Percentiles rank a stretch among this genome's conserved stretches.
phyloP scores from a whole-genome alignment of 2,113 vertebrate species.

The Helogale parvula region DNA sequence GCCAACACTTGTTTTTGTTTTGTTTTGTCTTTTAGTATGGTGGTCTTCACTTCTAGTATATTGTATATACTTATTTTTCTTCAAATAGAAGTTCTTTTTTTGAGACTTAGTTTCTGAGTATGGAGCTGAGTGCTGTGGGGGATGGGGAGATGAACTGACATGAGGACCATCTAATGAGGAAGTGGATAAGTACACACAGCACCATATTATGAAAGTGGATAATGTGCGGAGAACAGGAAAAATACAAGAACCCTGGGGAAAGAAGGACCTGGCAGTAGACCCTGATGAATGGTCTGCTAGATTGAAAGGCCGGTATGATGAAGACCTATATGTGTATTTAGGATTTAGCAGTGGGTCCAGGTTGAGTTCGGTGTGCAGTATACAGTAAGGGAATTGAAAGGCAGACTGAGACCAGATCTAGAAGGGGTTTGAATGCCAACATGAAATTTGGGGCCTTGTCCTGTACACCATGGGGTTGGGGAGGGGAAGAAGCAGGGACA shows the following conservation, averaged over 20 bases:
- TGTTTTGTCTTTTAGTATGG: not conserved
- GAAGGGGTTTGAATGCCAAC: not conserved
- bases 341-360: not conserved
- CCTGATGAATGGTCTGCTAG: not conserved
- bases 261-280: not conserved
- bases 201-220: not conserved
- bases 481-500: not conserved
- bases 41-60: not conserved
- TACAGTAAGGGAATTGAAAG: not conserved
- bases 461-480: not conserved
- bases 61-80: not conserved
- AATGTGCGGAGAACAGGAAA: not conserved
- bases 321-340: not conserved
- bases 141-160: not conserved
- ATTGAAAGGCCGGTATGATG: not conserved
- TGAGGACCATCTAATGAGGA: not conserved
- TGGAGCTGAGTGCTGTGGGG: not conserved
- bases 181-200: not conserved
- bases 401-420: not conserved
- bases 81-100: slow-evolving; percentile 15
- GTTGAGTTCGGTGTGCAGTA: not conserved
- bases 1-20: not conserved
- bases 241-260: fast-evolving
- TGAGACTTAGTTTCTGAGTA: not conserved
- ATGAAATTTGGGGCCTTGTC: not conserved